phyloP scores from a whole-genome alignment of 2,888 invertebrate species.

The Suillia variegata region DNA sequence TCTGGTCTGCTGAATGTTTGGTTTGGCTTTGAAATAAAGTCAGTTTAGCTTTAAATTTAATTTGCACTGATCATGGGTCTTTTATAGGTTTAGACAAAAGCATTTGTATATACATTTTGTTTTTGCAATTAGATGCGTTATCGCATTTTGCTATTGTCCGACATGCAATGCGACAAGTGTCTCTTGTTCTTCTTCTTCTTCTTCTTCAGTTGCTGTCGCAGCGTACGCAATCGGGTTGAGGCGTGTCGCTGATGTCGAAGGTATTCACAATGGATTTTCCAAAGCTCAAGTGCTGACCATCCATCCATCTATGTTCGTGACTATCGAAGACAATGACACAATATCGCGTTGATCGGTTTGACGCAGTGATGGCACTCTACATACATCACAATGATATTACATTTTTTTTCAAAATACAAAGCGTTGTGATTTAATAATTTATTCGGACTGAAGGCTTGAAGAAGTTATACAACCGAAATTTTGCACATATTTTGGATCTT shows the following conservation, averaged over 20 bases:
- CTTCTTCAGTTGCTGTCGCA: background rate
- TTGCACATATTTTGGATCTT: too few species aligned
- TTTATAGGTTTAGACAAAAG: slow-evolving; percentile 13
- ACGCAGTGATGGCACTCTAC: too few species aligned
- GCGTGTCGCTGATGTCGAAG: background rate
- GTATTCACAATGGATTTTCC: background rate
- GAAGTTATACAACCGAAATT: too few species aligned
- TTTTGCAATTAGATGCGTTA: background rate
- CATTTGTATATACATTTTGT: background rate
- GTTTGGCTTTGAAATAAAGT: background rate
- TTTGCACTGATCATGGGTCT: background rate
- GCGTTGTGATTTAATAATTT: too few species aligned
- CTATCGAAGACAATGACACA: background rate
- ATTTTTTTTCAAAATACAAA: too few species aligned
- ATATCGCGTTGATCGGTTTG: too few species aligned
- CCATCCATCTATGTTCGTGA: slow-evolving; percentile 4
- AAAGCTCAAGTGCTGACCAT: background rate
- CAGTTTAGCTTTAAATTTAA: background rate
- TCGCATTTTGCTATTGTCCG: background rate
- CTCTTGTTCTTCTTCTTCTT: background rate
- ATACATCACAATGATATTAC: too few species aligned
- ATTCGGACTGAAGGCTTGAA: too few species aligned
- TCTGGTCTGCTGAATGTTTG: background rate
- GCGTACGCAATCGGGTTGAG: too few species aligned
- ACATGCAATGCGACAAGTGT: background rate